These are phyloP conservation scores for Microctenopoma lineatum DNA, from an alignment of 2,797 vertebrate species.

Conservation along the genomic window DNA sequence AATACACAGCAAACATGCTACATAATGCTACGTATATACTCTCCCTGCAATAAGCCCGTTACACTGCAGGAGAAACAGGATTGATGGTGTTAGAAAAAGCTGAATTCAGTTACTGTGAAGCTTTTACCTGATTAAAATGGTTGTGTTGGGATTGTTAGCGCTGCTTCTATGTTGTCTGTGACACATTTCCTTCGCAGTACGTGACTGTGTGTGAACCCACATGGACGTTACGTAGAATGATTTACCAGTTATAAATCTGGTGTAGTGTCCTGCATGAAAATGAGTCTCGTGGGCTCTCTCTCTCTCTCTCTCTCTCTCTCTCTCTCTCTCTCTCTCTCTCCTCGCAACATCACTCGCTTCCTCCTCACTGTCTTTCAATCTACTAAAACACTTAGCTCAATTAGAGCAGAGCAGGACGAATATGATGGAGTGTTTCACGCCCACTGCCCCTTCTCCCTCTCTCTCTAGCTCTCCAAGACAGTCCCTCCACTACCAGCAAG, in stretches of 20 bases:
- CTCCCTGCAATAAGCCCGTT: no score
- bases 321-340: constrained; percentile 11
- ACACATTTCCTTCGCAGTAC: neutral
- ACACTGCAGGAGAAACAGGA: no score
- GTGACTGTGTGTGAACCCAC: neutral
- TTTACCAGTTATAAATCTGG: neutral
- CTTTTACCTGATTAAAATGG: neutral
- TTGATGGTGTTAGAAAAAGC: no score
- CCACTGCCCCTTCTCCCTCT: constrained; percentile 37
- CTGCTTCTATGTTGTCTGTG: neutral
- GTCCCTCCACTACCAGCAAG: constrained; percentile 54
- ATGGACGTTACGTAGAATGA: no score
- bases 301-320: constrained; percentile 3
- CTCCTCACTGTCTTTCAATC: constrained; percentile 75
- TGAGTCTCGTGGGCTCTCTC: constrained; percentile 34
- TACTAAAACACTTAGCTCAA: constrained; percentile 81
- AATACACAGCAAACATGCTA: no score
- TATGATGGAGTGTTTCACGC: constrained; percentile 74
- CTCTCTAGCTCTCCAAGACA: constrained; percentile 43
- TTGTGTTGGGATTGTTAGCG: neutral
- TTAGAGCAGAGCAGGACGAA: constrained; percentile 73
- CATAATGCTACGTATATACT: no score
- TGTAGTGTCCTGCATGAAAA: constrained; percentile 56
- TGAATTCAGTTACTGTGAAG: no score
- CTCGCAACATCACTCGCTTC: constrained; percentile 53